Evolutionary conservation across 92 coral and sea anemone genomes (phyloP).

Genomic region (Umimayanthus kanabou): DNA sequence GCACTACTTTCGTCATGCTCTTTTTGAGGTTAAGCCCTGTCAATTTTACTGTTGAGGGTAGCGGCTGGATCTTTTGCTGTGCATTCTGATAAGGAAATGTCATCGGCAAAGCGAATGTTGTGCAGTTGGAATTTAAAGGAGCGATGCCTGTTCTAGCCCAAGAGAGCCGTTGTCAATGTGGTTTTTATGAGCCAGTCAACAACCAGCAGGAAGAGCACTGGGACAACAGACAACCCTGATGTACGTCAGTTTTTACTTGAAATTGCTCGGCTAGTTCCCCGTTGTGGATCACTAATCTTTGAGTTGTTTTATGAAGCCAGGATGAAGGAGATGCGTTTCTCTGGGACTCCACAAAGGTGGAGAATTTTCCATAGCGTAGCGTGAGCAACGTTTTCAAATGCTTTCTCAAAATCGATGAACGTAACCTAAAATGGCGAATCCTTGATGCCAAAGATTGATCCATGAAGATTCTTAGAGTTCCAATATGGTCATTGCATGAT

Average conservation of each 20-base stretch:
- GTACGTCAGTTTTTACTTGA: no score
- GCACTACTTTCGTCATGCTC: background rate
- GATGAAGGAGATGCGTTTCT: background rate
- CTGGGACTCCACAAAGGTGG: background rate
- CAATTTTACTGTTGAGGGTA: background rate
- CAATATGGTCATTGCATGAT: background rate
- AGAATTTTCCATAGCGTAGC: background rate
- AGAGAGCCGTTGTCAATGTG: background rate
- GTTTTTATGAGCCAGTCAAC: background rate
- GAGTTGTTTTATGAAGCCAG: background rate
- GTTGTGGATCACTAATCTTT: background rate
- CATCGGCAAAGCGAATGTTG: background rate
- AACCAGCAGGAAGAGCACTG: background rate
- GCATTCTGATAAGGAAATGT: background rate
- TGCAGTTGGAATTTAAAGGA: background rate
- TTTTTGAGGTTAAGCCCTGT: background rate
- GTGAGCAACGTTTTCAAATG: no score
- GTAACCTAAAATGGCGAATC: background rate
- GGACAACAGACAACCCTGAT: no score
- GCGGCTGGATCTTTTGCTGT: background rate
- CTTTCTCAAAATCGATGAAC: background rate
- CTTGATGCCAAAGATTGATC: background rate
- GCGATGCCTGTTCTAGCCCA: background rate
- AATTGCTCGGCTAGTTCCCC: background rate
- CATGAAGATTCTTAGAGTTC: background rate